These are phyloP conservation scores for Euleptes europaea DNA, from an alignment of 2,113 vertebrate genomes.

Conservation along the genomic window DNA sequence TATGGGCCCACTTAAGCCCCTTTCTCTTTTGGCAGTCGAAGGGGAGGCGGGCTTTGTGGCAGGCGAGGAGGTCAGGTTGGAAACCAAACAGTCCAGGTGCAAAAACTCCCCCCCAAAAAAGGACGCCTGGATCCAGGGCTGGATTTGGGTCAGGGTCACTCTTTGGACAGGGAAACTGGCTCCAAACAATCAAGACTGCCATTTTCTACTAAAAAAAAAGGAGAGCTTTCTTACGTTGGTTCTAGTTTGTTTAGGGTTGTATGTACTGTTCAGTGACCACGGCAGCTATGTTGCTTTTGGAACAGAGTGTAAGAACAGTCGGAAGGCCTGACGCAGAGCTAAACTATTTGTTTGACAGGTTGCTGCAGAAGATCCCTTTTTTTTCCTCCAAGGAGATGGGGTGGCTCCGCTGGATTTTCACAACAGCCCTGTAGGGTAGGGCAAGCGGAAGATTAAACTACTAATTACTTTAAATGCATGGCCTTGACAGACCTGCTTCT, in stretches of 20 bases:
- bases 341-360: neutral
- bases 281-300: neutral
- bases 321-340: neutral
- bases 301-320: neutral
- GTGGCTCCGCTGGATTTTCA: no score
- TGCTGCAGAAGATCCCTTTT: no score
- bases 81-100: constrained; percentile 66
- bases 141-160: constrained; percentile 37
- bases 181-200: constrained; percentile 35
- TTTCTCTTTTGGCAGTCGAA: constrained; percentile 65
- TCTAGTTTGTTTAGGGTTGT: constrained; percentile 43
- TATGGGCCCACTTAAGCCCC: constrained; percentile 74
- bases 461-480: no score
- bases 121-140: constrained; percentile 67
- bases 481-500: no score
- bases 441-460: no score
- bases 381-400: no score
- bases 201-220: constrained; percentile 29
- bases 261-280: neutral
- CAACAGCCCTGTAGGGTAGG: no score
- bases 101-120: constrained; percentile 63
- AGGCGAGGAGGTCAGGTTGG: constrained; percentile 70
- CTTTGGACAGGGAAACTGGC: constrained; percentile 52
- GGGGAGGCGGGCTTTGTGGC: constrained; percentile 63
- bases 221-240: constrained; percentile 27